Evolutionary conservation across 1,140 invertebrate genomes (phyloP).

Genomic region (Drosophila grimshawi): DNA sequence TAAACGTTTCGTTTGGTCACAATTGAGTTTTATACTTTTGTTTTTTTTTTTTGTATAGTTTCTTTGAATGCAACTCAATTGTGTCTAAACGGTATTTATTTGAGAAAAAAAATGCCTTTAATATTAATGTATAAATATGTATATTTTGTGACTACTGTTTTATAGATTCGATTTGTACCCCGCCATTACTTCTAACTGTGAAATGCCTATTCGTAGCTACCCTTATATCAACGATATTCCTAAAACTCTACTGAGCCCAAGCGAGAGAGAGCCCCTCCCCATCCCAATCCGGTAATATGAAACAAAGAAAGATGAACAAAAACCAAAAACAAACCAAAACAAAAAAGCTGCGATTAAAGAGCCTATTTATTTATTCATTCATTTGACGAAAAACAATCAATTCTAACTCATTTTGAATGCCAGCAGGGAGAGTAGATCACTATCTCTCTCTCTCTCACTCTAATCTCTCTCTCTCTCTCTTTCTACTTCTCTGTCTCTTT

Average conservation of each 20-base stretch:
- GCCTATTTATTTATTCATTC: not conserved
- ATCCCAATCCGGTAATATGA: conserved; percentile 57
- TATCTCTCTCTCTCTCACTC: too few relatives aligned
- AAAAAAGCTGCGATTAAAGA: not conserved
- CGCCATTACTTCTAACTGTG: conserved; percentile 75
- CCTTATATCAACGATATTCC: conserved; percentile 73
- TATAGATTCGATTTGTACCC: conserved; percentile 78
- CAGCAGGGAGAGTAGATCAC: too few relatives aligned
- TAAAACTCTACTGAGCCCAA: conserved; percentile 72
- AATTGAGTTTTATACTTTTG: conserved; percentile 37
- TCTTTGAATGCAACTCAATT: conserved; percentile 13
- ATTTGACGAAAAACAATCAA: too few relatives aligned
- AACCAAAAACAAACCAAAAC: not conserved
- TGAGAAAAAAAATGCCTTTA: conserved; percentile 16
- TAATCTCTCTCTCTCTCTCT: too few relatives aligned
- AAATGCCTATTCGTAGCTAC: conserved; percentile 74
- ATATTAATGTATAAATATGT: conserved; percentile 60
- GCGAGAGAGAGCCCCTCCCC: conserved; percentile 36
- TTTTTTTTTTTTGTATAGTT: conserved; percentile 1
- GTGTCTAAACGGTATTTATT: conserved; percentile 34
- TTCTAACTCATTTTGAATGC: too few relatives aligned
- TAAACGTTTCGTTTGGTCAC: conserved; percentile 34
- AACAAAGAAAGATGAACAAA: conserved; percentile 25
- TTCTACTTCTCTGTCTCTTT: not conserved
- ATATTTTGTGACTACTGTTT: conserved; percentile 73